A percentile compares a stretch with the other conserved stretches of the same genome.
These are phyloP conservation scores for Cepphus grylle DNA, from an alignment of 2,113 vertebrate genomes.

Conservation along the genomic window DNA sequence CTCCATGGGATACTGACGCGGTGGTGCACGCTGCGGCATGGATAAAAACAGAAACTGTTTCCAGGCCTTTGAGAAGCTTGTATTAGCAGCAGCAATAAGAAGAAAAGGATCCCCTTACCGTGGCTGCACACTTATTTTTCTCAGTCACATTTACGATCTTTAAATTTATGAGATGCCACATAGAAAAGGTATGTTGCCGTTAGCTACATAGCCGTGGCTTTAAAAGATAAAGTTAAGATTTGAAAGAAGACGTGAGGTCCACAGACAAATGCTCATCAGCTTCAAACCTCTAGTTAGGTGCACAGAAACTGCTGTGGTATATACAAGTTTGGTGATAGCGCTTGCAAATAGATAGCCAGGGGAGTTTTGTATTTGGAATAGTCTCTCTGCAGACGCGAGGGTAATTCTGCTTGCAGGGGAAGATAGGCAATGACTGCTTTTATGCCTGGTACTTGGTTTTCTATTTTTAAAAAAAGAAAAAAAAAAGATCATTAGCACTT, in stretches of 20 bases:
- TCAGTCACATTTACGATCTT: rapidly evolving
- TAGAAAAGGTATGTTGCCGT: not conserved
- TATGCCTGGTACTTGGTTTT: not conserved
- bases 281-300: not conserved
- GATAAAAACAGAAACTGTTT: not conserved
- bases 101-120: not conserved
- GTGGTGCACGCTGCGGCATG: not conserved
- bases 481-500: not conserved
- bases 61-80: not conserved
- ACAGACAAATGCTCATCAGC: not conserved
- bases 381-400: not conserved
- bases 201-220: not conserved
- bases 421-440: not conserved
- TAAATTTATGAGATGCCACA: rapidly evolving
- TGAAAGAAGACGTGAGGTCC: not conserved
- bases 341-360: not conserved
- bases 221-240: not conserved
- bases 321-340: not conserved
- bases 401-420: not conserved
- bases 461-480: not conserved
- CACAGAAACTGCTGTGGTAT: not conserved
- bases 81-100: not conserved
- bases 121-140: not conserved
- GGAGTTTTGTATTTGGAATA: not conserved
- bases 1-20: not conserved